Percentiles rank a stretch among this genome's conserved stretches.
These are phyloP conservation scores for Xyrichtys novacula DNA, from an alignment of 2,797 vertebrate species.

Conservation along the genomic window DNA sequence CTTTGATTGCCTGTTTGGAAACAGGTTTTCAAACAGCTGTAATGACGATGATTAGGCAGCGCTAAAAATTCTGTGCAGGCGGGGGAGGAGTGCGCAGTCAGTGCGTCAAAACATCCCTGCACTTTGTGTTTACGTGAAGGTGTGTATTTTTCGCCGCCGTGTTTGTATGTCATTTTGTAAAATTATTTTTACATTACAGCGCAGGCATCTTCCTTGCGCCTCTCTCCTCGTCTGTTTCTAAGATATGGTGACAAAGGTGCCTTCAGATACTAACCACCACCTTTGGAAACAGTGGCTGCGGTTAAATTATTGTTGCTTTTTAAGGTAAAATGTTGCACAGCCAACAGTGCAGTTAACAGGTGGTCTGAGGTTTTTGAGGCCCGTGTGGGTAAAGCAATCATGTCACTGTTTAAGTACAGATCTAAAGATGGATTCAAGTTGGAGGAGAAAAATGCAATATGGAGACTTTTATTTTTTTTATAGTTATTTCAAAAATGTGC, in stretches of 20 bases:
- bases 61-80: constrained; percentile 68
- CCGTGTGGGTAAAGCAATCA: neutral
- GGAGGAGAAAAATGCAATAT: too few species aligned
- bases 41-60: constrained; percentile 86
- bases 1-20: constrained; percentile 90
- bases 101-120: constrained; percentile 54
- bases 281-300: constrained; percentile 47
- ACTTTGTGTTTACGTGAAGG: constrained; percentile 56
- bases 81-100: constrained; percentile 32
- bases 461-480: too few species aligned
- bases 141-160: constrained; percentile 34
- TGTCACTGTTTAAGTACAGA: too few species aligned
- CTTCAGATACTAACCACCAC: constrained; percentile 42
- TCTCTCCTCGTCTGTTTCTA: constrained; percentile 30
- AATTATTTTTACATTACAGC: constrained; percentile 48
- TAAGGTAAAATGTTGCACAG: constrained; percentile 15
- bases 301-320: constrained; percentile 42
- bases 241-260: constrained; percentile 38
- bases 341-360: neutral
- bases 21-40: constrained; percentile 85
- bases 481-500: too few species aligned
- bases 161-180: constrained; percentile 50
- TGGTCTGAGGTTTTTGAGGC: neutral
- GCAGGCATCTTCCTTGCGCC: constrained; percentile 1
- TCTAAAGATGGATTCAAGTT: too few species aligned